Evolutionary conservation across 2,888 invertebrate species (phyloP).

Genomic region (Spodoptera littoralis): DNA sequence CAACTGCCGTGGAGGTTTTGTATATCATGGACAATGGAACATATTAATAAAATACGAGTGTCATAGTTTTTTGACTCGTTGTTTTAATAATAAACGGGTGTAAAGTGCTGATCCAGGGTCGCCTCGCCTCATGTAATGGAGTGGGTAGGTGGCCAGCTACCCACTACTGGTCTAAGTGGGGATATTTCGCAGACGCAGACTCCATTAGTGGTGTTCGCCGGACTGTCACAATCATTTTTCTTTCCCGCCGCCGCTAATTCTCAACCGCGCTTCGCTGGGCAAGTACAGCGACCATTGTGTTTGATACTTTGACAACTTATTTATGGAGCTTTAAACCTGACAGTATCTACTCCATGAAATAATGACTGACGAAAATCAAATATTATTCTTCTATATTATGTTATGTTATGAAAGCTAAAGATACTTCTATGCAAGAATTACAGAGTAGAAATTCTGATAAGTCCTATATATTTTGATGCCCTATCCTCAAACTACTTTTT

Average conservation of each 20-base stretch:
- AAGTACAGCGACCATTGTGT: constrained; percentile 57
- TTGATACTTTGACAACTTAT: constrained; percentile 67
- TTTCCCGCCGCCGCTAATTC: constrained; percentile 88
- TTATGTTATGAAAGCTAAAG: too few relatives aligned
- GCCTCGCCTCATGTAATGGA: constrained; percentile 19
- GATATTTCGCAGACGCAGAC: constrained; percentile 86
- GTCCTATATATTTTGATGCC: too few relatives aligned
- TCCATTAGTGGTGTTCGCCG: constrained; percentile 88
- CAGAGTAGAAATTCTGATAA: too few relatives aligned
- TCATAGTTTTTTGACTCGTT: constrained; percentile 14
- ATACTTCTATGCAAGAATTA: too few relatives aligned
- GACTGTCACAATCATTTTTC: constrained; percentile 89
- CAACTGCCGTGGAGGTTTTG: constrained; percentile 61
- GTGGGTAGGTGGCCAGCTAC: constrained; percentile 29
- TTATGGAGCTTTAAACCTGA: too few relatives aligned
- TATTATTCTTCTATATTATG: too few relatives aligned
- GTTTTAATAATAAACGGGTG: constrained; percentile 28
- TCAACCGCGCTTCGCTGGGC: constrained; percentile 84
- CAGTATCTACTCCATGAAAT: too few relatives aligned
- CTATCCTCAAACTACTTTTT: too few relatives aligned
- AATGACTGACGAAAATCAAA: too few relatives aligned
- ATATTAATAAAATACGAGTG: constrained; percentile 36
- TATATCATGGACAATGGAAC: constrained; percentile 50
- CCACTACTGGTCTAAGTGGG: constrained; percentile 76
- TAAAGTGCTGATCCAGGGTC: constrained; percentile 35